Evolutionary conservation across 2,797 vertebrate species (phyloP).

Genomic region (Rhabdophis nuchalis): DNA sequence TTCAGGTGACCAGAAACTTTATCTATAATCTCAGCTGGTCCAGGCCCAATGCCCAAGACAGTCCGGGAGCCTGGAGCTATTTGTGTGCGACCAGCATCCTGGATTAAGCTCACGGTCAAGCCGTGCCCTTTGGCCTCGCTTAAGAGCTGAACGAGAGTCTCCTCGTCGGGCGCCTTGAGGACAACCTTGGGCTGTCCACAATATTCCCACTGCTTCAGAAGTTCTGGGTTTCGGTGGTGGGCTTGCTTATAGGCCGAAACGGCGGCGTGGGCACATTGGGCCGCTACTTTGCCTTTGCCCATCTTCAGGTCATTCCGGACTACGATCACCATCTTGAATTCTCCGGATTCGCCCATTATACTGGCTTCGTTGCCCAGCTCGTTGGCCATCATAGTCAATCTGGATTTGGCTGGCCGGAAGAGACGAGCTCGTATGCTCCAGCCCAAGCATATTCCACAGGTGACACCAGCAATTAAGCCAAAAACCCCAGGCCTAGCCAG

Average conservation of each 20-base stretch:
- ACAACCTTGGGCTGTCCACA: conserved; percentile 96
- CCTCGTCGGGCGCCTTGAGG: conserved; percentile 86
- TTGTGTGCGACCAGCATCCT: conserved; percentile 94
- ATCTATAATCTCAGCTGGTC: conserved; percentile 84
- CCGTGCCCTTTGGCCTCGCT: conserved; percentile 80
- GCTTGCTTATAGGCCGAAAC: conserved; percentile 91
- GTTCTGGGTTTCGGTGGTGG: conserved; percentile 80
- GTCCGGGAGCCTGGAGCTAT: conserved; percentile 91
- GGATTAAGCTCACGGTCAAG: conserved; percentile 88
- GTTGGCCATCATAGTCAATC: fast-evolving
- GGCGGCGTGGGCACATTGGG: conserved; percentile 92
- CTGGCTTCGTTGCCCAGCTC: conserved; percentile 59
- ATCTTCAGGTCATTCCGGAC: conserved; percentile 94
- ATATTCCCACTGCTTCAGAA: conserved; percentile 92
- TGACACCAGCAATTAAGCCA: conserved; percentile 76
- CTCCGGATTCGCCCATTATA: conserved; percentile 86
- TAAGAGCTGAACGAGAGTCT: conserved; percentile 80
- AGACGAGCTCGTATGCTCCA: conserved; percentile 80
- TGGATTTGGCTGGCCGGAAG: conserved; percentile 17
- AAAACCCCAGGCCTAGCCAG: conserved; percentile 67
- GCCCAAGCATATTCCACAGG: conserved; percentile 84
- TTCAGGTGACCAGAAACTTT: conserved; percentile 90
- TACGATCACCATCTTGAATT: conserved; percentile 92
- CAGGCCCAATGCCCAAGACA: conserved; percentile 90
- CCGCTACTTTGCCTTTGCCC: conserved; percentile 95